Base-by-base conservation (phyloP, 2,888 invertebrate genomes). In the Microctonus hyperodae region DNA sequence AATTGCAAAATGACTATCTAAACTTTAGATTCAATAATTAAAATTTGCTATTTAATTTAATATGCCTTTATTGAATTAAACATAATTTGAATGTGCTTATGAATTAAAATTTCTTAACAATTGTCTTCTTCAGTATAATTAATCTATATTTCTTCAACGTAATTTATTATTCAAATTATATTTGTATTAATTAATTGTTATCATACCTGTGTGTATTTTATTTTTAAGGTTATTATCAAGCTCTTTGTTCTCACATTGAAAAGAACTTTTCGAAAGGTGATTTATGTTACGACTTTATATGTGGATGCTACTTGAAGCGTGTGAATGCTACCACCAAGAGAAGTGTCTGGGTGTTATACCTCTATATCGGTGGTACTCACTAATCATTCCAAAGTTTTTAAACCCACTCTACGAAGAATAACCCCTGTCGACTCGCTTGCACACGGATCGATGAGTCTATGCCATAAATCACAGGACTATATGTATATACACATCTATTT, bases 361-460 rank as follows among this genome's bases (percentile, higher is more conserved):
- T 37, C 60, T 64, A 70, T 58, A 72, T 68, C 65, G 3, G 28
- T 28, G 71, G 68, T 61, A 4, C 67, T 62, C 69, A 70, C 72
- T 70, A 72, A 72, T 72, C 70, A 72, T 72, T 67, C 61, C 65
- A 69, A 69, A 72, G 65, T 70, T 72, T 72, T 58, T 64, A 71
- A 57, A 44, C 33, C 10, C 56, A 10, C 33, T 56, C 56, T 28
- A 11, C 16, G 23, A 28, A 53, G 28, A 53, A 25, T 13, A 13
- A 25, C 59, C 48, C 2, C 31, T 65, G 70, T 62, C 67, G 67
- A 69, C 69, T 69, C 66, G 69, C 64, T 61, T 51, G 53, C 67
- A 67, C 50, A 65, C 63, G 56, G 64, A 72, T 72, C 70, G 72
- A 72, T 70, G 69, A 62, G 67, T 64, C 22, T 28, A 20, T 22